phyloP scores from a whole-genome alignment of 2,113 vertebrate species.

The Zootoca vivipara region DNA sequence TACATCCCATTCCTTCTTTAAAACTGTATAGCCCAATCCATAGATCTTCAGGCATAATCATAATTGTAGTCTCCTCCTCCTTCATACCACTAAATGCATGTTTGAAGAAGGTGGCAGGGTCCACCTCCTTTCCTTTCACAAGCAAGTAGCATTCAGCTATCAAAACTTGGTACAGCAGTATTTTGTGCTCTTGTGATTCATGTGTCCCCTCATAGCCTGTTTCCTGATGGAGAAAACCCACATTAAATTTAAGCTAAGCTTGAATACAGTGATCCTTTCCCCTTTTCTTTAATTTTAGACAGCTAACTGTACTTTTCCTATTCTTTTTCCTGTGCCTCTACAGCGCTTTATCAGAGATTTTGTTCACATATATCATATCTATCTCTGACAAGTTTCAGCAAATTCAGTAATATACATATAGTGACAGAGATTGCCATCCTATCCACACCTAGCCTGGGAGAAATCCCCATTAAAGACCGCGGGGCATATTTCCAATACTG shows the following conservation, averaged over 20 bases:
- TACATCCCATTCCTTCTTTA: not conserved
- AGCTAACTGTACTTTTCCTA: too few species aligned
- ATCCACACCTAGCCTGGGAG: not conserved
- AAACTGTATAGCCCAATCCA: not conserved
- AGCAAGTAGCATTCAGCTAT: not conserved
- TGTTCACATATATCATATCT: not conserved
- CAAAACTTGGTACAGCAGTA: not conserved
- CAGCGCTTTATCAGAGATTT: not conserved
- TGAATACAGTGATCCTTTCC: not conserved
- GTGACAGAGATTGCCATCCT: not conserved
- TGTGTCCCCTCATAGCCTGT: accelerated
- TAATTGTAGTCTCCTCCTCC: not conserved
- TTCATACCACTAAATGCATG: not conserved
- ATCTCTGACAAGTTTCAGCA: not conserved
- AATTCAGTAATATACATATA: not conserved
- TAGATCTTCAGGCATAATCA: too few species aligned
- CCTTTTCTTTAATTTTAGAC: not conserved
- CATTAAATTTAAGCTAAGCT: not conserved
- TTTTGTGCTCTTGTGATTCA: not conserved
- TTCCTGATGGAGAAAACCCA: not conserved
- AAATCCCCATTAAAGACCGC: not conserved
- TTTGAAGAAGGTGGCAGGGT: not conserved
- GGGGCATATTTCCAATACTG: not conserved
- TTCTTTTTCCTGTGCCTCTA: not conserved
- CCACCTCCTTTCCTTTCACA: not conserved